These are phyloP conservation scores for Balearica regulorum DNA, from an alignment of 2,797 vertebrate genomes.

Conservation along the genomic window DNA sequence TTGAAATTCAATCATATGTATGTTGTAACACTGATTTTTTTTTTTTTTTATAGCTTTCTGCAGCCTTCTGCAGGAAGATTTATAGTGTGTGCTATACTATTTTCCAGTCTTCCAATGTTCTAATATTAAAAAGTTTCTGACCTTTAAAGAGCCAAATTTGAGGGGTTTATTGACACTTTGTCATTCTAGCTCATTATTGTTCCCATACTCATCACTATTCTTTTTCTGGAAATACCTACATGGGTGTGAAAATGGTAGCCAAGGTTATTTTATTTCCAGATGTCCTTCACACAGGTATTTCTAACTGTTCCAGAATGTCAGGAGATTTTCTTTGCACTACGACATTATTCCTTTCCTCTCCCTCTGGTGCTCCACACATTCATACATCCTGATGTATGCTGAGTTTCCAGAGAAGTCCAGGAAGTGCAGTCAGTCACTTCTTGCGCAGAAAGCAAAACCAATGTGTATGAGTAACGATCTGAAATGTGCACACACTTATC, in stretches of 20 bases:
- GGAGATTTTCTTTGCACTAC: neutral
- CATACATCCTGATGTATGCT: neutral
- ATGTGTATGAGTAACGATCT: neutral
- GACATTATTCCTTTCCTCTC: neutral
- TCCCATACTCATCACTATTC: neutral
- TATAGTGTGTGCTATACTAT: neutral
- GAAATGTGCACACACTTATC: neutral
- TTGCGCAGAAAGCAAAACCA: neutral
- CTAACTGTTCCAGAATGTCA: neutral
- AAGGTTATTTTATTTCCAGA: constrained; percentile 13
- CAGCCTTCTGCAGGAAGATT: neutral
- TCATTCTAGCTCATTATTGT: constrained; percentile 11
- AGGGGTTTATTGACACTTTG: constrained; percentile 5
- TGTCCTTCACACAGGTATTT: constrained; percentile 13
- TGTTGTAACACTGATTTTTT: constrained; percentile 9
- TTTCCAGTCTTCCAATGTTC: neutral
- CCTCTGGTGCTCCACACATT: neutral
- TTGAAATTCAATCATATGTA: constrained; percentile 46
- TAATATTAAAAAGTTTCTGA: constrained; percentile 38
- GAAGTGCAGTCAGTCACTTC: neutral
- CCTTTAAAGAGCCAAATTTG: constrained; percentile 36
- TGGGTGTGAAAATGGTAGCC: neutral
- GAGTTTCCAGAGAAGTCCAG: neutral
- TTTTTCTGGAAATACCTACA: constrained; percentile 14
- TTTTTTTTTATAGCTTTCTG: constrained; percentile 30